Evolutionary conservation across 2,113 vertebrate genomes (phyloP).

Genomic region (Mobula hypostoma): DNA sequence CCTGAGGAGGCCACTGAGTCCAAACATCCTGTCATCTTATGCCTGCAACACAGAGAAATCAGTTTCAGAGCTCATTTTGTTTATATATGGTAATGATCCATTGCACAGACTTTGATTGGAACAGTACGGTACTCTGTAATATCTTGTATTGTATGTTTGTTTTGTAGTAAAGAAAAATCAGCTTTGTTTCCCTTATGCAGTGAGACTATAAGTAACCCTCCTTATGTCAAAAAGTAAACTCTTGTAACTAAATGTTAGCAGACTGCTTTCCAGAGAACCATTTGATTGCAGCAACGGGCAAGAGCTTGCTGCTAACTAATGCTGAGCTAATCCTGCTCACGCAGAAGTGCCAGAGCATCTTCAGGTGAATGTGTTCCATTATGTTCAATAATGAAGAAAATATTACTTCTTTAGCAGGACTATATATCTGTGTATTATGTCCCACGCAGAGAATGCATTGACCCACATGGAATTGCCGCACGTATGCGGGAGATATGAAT

Average conservation of each 20-base stretch:
- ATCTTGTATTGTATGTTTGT: background rate
- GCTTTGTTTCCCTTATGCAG: background rate
- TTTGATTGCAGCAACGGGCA: no score
- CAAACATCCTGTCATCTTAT: no score
- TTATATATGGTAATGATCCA: background rate
- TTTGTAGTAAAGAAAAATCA: background rate
- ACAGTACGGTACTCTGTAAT: background rate
- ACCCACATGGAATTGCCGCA: no score
- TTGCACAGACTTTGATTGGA: background rate
- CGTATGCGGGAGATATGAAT: background rate
- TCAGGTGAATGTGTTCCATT: no score
- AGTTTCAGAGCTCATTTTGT: background rate
- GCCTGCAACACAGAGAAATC: background rate
- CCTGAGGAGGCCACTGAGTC: no score
- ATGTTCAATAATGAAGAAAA: no score
- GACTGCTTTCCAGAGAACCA: background rate
- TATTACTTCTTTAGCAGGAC: no score
- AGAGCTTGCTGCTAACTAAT: no score
- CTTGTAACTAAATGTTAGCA: background rate
- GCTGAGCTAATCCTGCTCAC: no score
- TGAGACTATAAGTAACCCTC: background rate
- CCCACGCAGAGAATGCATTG: no score
- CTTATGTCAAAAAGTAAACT: background rate
- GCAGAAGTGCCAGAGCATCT: no score
- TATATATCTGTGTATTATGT: no score